Evolutionary conservation across 1,140 invertebrate genomes (phyloP).

Genomic region (Artemia franciscana): DNA sequence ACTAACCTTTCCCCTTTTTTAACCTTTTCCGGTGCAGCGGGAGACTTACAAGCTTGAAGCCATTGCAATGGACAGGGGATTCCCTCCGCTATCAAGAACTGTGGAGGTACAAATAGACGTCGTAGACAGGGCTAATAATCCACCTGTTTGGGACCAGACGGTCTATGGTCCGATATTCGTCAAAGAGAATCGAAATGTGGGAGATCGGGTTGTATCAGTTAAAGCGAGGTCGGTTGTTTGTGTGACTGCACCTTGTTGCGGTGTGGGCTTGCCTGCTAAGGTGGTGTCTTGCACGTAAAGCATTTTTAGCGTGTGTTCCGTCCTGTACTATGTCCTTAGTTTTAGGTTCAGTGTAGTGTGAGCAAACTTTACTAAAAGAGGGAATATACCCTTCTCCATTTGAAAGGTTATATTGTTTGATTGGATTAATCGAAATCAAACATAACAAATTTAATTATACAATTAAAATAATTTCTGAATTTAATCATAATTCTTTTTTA

Average conservation of each 20-base stretch:
- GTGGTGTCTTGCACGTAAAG: background rate
- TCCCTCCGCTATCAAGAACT: constrained; percentile 68
- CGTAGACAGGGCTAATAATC: constrained; percentile 88
- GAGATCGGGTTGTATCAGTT: constrained; percentile 83
- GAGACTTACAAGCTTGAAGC: constrained; percentile 91
- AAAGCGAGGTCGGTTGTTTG: constrained; percentile 72
- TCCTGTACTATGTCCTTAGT: background rate
- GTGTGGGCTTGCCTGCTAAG: background rate
- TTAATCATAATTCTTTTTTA: too few relatives aligned
- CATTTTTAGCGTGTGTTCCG: background rate
- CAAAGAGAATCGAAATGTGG: constrained; percentile 86
- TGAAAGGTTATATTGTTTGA: too few relatives aligned
- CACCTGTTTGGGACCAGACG: constrained; percentile 83
- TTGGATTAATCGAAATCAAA: too few relatives aligned
- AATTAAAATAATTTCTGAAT: too few relatives aligned
- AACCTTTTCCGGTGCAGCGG: constrained; percentile 33
- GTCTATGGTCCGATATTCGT: constrained; percentile 88
- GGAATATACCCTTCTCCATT: too few relatives aligned
- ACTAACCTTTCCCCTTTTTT: background rate
- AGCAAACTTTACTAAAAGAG: too few relatives aligned
- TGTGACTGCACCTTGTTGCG: background rate
- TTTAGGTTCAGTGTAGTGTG: too few relatives aligned
- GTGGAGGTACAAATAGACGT: constrained; percentile 93
- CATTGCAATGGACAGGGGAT: constrained; percentile 86
- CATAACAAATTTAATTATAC: too few relatives aligned